A percentile compares a stretch with the other conserved stretches of the same genome.
Evolutionary conservation across 2,797 vertebrate genomes (phyloP).

Genomic region (Hypotaenidia philippensis): DNA sequence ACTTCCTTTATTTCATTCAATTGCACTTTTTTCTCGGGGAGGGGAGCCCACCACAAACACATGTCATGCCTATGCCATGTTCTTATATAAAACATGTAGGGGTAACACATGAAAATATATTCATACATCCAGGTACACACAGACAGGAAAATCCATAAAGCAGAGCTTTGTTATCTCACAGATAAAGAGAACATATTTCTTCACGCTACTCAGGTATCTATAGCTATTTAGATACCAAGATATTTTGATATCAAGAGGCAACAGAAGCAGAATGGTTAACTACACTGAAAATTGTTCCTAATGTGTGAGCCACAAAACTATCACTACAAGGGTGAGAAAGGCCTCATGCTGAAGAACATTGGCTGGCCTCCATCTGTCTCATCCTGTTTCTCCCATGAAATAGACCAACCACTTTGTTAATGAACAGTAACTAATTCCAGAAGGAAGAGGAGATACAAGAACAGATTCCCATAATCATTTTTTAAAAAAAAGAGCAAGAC

Average conservation of each 20-base stretch:
- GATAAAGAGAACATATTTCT: not conserved
- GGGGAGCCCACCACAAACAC: not conserved
- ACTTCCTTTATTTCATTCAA: not conserved
- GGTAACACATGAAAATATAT: not conserved
- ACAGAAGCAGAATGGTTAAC: constrained; percentile 41
- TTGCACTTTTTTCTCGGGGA: not conserved
- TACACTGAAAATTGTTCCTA: not conserved
- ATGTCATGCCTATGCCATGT: not conserved
- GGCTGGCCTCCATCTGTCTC: constrained; percentile 42
- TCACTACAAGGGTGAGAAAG: constrained; percentile 47
- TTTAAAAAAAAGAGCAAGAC: not conserved
- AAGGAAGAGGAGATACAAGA: not conserved
- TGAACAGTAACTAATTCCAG: constrained; percentile 43
- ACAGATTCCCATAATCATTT: not conserved
- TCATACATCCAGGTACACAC: not conserved
- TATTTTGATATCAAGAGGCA: not conserved
- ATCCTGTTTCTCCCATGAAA: constrained; percentile 38
- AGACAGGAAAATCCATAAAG: not conserved
- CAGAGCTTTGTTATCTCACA: not conserved
- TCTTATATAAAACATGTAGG: not conserved
- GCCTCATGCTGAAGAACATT: constrained; percentile 10
- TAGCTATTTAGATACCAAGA: not conserved
- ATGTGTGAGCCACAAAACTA: not conserved
- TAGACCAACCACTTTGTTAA: constrained; percentile 35
- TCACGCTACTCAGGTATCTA: not conserved